Evolutionary conservation across 2,888 invertebrate species (phyloP).

Genomic region (Pterostichus niger): DNA sequence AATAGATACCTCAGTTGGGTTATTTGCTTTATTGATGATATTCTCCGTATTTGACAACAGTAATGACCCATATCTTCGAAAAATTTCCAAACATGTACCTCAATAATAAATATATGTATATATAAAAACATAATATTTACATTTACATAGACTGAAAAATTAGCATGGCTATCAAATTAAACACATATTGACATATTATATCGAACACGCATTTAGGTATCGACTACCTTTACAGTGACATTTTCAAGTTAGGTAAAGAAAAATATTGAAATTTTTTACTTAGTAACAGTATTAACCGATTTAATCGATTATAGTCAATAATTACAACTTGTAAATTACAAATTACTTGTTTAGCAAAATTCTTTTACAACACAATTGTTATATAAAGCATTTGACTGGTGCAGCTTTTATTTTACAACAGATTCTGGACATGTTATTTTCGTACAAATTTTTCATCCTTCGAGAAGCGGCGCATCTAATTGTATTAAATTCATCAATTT

Average conservation of each 20-base stretch:
- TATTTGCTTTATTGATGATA: constrained; percentile 66
- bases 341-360: constrained; percentile 65
- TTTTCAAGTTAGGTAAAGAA: constrained; percentile 64
- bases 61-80: constrained; percentile 66
- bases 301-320: constrained; percentile 67
- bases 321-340: constrained; percentile 67
- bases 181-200: constrained; percentile 63
- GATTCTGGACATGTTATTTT: constrained; percentile 61
- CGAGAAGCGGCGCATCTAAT: constrained; percentile 52
- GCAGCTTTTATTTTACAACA: constrained; percentile 63
- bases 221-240: constrained; percentile 64
- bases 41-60: constrained; percentile 66
- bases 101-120: constrained; percentile 66
- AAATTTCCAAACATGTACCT: constrained; percentile 66
- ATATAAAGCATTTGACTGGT: constrained; percentile 66
- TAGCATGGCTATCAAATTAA: constrained; percentile 63
- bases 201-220: constrained; percentile 65
- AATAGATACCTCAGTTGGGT: constrained; percentile 55
- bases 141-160: constrained; percentile 64
- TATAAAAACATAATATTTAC: constrained; percentile 67
- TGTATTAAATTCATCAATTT: constrained; percentile 39
- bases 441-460: constrained; percentile 49
- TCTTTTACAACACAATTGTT: constrained; percentile 63
- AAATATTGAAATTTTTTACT: constrained; percentile 63
- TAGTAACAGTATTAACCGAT: constrained; percentile 66